Percentiles rank a stretch among this genome's conserved stretches.
phyloP scores from a whole-genome alignment of 2,797 vertebrate species.

The Podarcis siculus region DNA sequence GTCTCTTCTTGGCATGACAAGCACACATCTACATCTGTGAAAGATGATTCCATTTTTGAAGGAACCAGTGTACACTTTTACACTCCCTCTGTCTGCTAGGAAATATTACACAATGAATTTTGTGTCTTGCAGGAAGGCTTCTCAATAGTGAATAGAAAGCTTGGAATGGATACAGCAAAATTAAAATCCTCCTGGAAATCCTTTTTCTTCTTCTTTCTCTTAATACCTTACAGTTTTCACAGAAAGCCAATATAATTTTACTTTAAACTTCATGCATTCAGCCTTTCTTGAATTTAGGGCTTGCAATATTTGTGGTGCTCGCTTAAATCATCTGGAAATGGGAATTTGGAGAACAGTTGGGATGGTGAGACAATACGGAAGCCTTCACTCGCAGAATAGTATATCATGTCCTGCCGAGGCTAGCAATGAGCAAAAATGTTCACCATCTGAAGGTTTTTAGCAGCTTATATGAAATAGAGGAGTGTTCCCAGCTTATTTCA shows the following conservation, averaged over 20 bases:
- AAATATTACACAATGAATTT: slow-evolving; percentile 80
- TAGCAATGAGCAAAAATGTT: slow-evolving; percentile 14
- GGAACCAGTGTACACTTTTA: slow-evolving; percentile 80
- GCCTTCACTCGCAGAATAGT: slow-evolving; percentile 9
- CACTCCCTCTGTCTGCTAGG: slow-evolving; percentile 74
- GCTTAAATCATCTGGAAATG: slow-evolving; percentile 56
- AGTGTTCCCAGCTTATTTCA: background rate
- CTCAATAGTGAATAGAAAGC: slow-evolving; percentile 72
- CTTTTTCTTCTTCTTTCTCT: background rate
- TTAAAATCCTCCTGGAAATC: slow-evolving; percentile 57
- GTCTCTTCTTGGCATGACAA: slow-evolving; percentile 87
- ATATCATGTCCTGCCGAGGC: slow-evolving; percentile 13
- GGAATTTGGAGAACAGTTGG: slow-evolving; percentile 7
- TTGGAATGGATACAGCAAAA: slow-evolving; percentile 72
- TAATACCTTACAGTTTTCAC: slow-evolving; percentile 40
- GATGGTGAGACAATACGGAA: background rate
- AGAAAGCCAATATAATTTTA: slow-evolving; percentile 42
- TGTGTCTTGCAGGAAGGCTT: slow-evolving; percentile 77
- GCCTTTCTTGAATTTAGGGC: slow-evolving; percentile 53
- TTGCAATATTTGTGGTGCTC: slow-evolving; percentile 27
- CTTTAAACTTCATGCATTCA: slow-evolving; percentile 42
- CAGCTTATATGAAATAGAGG: background rate
- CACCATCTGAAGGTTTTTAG: background rate
- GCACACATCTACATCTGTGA: slow-evolving; percentile 84
- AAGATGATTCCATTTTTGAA: slow-evolving; percentile 82